Evolutionary conservation across 2,888 invertebrate species (phyloP).

Genomic region (Agonopterix heracliana): DNA sequence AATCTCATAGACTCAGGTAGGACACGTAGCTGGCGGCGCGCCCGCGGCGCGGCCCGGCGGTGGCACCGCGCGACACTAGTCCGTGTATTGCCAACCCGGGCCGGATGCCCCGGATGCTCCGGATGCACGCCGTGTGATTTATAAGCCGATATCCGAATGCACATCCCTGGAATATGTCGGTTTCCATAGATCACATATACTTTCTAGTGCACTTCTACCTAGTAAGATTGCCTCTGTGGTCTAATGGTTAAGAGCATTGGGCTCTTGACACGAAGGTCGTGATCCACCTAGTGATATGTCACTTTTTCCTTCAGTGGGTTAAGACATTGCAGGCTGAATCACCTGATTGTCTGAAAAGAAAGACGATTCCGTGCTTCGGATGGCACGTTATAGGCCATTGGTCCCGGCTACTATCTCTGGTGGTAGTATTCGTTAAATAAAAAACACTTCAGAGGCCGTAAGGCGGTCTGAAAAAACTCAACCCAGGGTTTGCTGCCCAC

Average conservation of each 20-base stretch:
- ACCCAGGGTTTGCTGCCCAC: too few species aligned
- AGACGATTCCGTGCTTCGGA: not conserved
- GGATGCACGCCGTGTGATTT: conserved; percentile 46
- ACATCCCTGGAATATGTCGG: conserved; percentile 20
- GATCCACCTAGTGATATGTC: too few species aligned
- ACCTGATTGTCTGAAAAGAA: not conserved
- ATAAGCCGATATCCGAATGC: conserved; percentile 49
- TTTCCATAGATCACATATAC: conserved; percentile 1
- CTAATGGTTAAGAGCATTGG: not conserved
- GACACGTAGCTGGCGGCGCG: conserved; percentile 26
- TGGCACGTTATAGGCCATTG: not conserved
- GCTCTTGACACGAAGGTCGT: too few species aligned
- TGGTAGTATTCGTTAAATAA: too few species aligned
- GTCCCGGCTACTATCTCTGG: too few species aligned
- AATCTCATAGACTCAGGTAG: conserved; percentile 1
- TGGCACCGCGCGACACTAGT: conserved; percentile 1
- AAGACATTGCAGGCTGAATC: not conserved
- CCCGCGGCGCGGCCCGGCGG: conserved; percentile 17
- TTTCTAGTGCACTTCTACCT: conserved; percentile 4
- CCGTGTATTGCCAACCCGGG: conserved; percentile 10
- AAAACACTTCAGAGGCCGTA: too few species aligned
- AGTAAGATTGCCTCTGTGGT: not conserved
- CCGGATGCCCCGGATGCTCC: conserved; percentile 22
- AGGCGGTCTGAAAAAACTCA: too few species aligned
- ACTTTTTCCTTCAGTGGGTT: not conserved